Conservation (phyloP, 2,797 vertebrate species). For the Psittacula echo region DNA sequence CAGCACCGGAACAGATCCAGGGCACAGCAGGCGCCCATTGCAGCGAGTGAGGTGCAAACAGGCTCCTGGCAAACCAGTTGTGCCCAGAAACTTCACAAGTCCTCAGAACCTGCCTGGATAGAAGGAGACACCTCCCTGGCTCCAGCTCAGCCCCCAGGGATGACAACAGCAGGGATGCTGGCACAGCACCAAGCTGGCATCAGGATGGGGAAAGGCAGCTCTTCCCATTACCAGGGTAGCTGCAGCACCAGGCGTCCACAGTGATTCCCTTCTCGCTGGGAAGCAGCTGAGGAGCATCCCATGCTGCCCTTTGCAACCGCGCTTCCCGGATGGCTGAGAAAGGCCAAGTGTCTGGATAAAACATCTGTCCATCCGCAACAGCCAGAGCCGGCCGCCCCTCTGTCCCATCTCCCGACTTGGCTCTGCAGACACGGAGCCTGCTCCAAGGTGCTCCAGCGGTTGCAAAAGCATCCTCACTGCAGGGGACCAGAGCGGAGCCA, state of each 20-base stretch:
- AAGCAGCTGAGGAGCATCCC: neutral
- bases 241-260: neutral
- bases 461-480: neutral
- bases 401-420: conserved; percentile 1
- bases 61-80: neutral
- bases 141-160: neutral
- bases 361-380: neutral
- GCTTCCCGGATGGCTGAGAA: neutral
- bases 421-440: neutral
- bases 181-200: neutral
- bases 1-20: rapidly evolving
- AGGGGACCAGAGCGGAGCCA: neutral
- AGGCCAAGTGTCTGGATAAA: conserved; percentile 32
- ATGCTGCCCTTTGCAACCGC: neutral
- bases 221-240: rapidly evolving
- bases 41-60: neutral
- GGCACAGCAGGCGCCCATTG: neutral
- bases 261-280: neutral
- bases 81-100: neutral
- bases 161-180: rapidly evolving
- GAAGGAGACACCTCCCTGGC: neutral
- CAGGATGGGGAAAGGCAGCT: neutral
- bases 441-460: neutral
- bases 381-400: neutral
- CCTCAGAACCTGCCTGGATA: neutral